Evolutionary conservation across 2,888 invertebrate species (phyloP), one percentile per base, ranked within the genome.

Genomic region (Phyllotreta cruciferae): DNA sequence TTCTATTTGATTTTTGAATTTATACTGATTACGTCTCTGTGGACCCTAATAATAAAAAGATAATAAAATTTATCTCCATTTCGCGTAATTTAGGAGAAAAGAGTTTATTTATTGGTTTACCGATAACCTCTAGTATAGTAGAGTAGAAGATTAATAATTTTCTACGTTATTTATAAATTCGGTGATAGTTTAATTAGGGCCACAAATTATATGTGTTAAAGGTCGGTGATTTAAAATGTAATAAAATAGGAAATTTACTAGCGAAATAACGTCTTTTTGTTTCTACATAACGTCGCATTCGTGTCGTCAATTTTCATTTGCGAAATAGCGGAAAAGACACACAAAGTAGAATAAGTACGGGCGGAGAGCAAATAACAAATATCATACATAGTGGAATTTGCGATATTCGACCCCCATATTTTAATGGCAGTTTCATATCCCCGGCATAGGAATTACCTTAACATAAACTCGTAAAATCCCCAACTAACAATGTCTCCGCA

Each of bases 111-210:
- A 56, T 56, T 56, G 24, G 37, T 45, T 45, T 35, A 6, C 37
- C 34, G 56, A 56, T 56, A 56, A 56, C 56, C 45, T 42, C 47
- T 56, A n/a, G n/a, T n/a, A n/a, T n/a, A n/a, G n/a, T n/a, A n/a
- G n/a, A n/a, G n/a, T n/a, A 38, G 24, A 10, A 44, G 37, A 47
- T n/a, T n/a, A n/a, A n/a, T 56, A 56, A 24, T 37, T 56, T 34
- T 37, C 14, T 24, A 44, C 11, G 34, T 24, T 24, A 24, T 24
- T 24, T 24, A 44, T 47, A 47, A 44, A 47, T 47, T n/a, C 34
- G 47, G 14, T 47, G 47, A 47, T 44, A 44, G 13, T 6, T 47
- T 47, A 47, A 14, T 47, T 47, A 6, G 24, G 24, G 1, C 14
- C 47, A 13, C 13, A 47, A 47, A 47, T 47, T 47, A 6, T 14